Evolutionary conservation across 2,113 vertebrate genomes (phyloP), one percentile per base, ranked within the genome.

Genomic region (Xyliphius kryptos): DNA sequence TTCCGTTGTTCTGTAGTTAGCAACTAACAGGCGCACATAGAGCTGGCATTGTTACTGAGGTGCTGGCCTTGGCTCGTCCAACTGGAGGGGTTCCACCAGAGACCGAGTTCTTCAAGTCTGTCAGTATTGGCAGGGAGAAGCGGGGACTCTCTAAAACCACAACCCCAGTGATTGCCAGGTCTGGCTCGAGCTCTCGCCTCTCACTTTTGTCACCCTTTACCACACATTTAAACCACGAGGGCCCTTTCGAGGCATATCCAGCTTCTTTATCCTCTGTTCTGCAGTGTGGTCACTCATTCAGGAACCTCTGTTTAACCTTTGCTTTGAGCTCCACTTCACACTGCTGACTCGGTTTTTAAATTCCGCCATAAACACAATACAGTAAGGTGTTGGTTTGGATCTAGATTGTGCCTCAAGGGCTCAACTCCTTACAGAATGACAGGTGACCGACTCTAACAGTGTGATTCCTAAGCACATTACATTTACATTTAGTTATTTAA

Each of bases 121-220:
- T 66, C 53, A 62, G 47, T 22, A 37, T 72, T 67, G 70, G 64
- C 60, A 72, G 21, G 21, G 49, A 44, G 47, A 53, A 58, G 32
- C 1, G 16, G 48, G 46, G 19, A 38, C 41, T 51, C 40, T 20
- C 21, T 19, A 46, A 63, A 63, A 54, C 55, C 55, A 41, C 61
- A 72, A 47, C 37, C 13, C 11, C 48, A 19, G 37, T 17, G 11
- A 14, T 21, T 37, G n/a, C 32, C 15, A 56, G 57, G 56, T 26
- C 6, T 64, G 15, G 17, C 43, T 53, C 15, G 26, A 54, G 20
- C 56, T 43, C 57, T 37, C 15, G 13, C 11, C 14, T 2, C 21
- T 19, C 56, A 19, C 6, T 51, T 57, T 50, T 61, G 26, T 51
- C 66, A 52, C 17, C 26, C 38, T 10, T 50, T 58, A 13, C 57